These are phyloP conservation scores for Heterodera schachtii DNA, from an alignment of 1,140 invertebrate species.

Conservation along the genomic window DNA sequence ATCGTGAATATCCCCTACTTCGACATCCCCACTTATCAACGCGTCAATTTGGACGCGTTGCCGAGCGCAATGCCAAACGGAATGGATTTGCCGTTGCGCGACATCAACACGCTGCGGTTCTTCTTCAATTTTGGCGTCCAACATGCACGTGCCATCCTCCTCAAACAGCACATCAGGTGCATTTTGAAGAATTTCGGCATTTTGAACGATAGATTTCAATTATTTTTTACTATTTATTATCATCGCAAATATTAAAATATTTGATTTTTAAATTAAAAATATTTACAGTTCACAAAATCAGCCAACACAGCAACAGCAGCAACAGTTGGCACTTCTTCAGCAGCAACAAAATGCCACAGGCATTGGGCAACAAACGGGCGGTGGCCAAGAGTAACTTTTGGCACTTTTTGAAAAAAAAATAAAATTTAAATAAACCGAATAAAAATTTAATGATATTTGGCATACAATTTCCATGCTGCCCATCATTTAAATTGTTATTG, in stretches of 20 bases:
- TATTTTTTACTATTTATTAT: too few species aligned
- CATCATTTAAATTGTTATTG: not conserved
- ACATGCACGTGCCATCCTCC: constrained; percentile 50
- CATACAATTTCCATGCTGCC: too few species aligned
- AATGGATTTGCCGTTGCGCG: constrained; percentile 55
- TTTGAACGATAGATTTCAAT: not conserved
- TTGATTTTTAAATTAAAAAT: not conserved
- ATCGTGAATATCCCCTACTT: constrained; percentile 49
- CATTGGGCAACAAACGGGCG: not conserved
- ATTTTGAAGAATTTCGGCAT: not conserved
- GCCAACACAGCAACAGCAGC: constrained; percentile 37
- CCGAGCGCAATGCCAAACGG: constrained; percentile 48
- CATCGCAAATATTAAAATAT: too few species aligned
- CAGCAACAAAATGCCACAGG: constrained; percentile 7
- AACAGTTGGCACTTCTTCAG: constrained; percentile 28
- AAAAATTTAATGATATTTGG: too few species aligned
- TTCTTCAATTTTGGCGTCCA: constrained; percentile 58
- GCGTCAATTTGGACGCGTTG: constrained; percentile 51
- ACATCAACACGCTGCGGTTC: constrained; percentile 55
- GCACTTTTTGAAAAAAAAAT: too few species aligned
- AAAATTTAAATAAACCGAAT: too few species aligned
- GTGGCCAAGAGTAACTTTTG: constrained; percentile 21
- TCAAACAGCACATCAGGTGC: constrained; percentile 42
- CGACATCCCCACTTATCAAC: constrained; percentile 53
- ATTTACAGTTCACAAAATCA: constrained; percentile 20